phyloP scores from a whole-genome alignment of 2,888 invertebrate species.

The Harmothoe impar region DNA sequence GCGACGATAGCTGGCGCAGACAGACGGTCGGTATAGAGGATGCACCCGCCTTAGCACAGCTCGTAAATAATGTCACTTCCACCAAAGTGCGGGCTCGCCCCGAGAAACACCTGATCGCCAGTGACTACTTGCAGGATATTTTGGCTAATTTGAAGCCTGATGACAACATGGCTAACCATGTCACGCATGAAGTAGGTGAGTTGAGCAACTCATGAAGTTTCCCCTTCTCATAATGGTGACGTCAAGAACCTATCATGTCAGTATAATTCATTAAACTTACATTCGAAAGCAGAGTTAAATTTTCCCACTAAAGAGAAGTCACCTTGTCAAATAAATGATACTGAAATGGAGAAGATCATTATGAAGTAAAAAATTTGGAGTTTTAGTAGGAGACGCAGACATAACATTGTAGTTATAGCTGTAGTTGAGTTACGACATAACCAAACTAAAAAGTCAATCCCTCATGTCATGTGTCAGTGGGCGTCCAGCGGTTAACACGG shows the following conservation, averaged over 20 bases:
- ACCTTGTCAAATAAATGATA: too few relatives aligned
- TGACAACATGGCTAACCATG: slow-evolving; percentile 65
- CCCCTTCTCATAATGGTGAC: neutral
- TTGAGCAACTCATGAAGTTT: neutral
- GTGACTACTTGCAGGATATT: slow-evolving; percentile 63
- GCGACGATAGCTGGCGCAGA: slow-evolving; percentile 12
- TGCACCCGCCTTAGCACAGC: neutral
- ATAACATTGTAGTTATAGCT: too few relatives aligned
- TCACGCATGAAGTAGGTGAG: neutral
- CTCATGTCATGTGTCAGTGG: neutral
- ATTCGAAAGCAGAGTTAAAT: too few relatives aligned
- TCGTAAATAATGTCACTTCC: neutral
- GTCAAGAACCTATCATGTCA: neutral
- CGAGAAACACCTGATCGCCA: slow-evolving; percentile 64
- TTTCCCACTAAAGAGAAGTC: too few relatives aligned
- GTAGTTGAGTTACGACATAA: too few relatives aligned
- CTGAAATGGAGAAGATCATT: too few relatives aligned
- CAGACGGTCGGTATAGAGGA: slow-evolving; percentile 38
- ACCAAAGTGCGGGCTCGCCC: slow-evolving; percentile 57
- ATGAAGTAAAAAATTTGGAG: too few relatives aligned
- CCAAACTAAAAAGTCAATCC: too few relatives aligned
- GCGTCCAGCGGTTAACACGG: slow-evolving; percentile 30
- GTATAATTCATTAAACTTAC: too few relatives aligned
- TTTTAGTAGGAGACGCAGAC: too few relatives aligned
- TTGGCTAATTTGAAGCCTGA: slow-evolving; percentile 63